Percentiles rank a stretch among this genome's conserved stretches.
These are phyloP conservation scores for Notolabrus celidotus DNA, from an alignment of 2,797 vertebrate species.

Conservation along the genomic window DNA sequence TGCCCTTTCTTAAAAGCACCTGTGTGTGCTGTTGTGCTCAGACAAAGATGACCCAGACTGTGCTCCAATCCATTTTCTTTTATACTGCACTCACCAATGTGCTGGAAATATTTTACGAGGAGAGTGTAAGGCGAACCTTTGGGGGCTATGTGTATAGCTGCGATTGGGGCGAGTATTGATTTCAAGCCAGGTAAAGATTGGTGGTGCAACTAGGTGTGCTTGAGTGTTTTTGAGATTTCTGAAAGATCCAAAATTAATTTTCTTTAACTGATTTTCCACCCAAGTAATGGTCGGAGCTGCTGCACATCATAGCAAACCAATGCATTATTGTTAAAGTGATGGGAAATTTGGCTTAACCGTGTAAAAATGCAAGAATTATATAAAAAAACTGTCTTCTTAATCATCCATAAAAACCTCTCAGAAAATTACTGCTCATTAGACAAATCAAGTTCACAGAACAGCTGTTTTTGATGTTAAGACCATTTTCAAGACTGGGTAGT, in stretches of 20 bases:
- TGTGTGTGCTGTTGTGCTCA: slow-evolving; percentile 36
- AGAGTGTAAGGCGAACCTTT: slow-evolving; percentile 37
- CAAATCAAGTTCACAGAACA: too few relatives aligned
- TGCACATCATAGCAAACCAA: slow-evolving; percentile 16
- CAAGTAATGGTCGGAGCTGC: background rate
- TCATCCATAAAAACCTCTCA: too few relatives aligned
- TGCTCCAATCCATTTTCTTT: slow-evolving; percentile 55
- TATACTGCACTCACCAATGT: slow-evolving; percentile 31
- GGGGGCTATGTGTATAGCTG: slow-evolving; percentile 13
- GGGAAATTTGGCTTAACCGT: background rate
- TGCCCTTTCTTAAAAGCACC: slow-evolving; percentile 58
- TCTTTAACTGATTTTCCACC: slow-evolving; percentile 8
- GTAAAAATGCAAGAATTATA: background rate
- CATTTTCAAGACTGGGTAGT: too few relatives aligned
- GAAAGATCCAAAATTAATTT: slow-evolving; percentile 3
- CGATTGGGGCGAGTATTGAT: slow-evolving; percentile 39
- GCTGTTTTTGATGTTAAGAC: too few relatives aligned
- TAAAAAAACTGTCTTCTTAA: too few relatives aligned
- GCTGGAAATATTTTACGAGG: slow-evolving; percentile 47
- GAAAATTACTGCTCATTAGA: background rate
- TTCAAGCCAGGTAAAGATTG: slow-evolving; percentile 38
- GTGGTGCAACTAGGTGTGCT: slow-evolving; percentile 1
- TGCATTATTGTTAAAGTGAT: background rate
- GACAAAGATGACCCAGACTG: slow-evolving; percentile 49
- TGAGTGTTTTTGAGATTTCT: slow-evolving; percentile 20